A percentile compares a stretch with the other conserved stretches of the same genome.
phyloP scores from a whole-genome alignment of 2,113 vertebrate species.

The Carollia perspicillata region DNA sequence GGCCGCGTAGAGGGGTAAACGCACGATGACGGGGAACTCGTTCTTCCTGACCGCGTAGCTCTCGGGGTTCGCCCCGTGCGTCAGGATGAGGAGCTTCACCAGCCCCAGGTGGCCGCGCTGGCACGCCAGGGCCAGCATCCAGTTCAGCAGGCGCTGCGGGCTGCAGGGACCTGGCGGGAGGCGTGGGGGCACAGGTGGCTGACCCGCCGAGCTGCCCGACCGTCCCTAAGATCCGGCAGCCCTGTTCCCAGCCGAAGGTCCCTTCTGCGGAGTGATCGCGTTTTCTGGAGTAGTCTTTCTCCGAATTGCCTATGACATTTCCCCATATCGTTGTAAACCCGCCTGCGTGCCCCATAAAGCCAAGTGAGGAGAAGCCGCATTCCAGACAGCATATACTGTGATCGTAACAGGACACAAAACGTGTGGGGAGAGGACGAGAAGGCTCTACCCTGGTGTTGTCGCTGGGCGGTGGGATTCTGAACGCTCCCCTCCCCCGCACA shows the following conservation, averaged over 20 bases:
- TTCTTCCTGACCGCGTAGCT: slow-evolving; percentile 87
- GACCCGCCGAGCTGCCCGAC: rapidly evolving
- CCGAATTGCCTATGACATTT: background rate
- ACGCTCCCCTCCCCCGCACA: rapidly evolving
- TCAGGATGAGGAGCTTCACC: slow-evolving; percentile 88
- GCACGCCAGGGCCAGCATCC: slow-evolving; percentile 92
- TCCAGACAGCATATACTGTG: background rate
- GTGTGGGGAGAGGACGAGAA: background rate
- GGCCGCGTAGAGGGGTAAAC: slow-evolving; percentile 91
- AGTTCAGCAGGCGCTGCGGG: slow-evolving; percentile 89
- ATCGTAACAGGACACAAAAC: rapidly evolving
- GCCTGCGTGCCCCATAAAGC: background rate
- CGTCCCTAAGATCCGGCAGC: rapidly evolving
- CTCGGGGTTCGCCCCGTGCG: slow-evolving; percentile 87
- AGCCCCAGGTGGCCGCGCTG: slow-evolving; percentile 89
- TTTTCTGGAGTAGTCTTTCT: background rate
- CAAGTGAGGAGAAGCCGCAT: background rate
- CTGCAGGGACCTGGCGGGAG: slow-evolving; percentile 78
- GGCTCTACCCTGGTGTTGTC: rapidly evolving
- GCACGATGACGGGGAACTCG: slow-evolving; percentile 90
- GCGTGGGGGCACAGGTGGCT: no score
- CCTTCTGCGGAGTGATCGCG: rapidly evolving
- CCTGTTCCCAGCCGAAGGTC: background rate
- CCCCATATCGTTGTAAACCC: background rate
- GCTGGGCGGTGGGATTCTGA: background rate